Conservation (phyloP, 2,888 invertebrate species). For the Thymelicus lineola region DNA sequence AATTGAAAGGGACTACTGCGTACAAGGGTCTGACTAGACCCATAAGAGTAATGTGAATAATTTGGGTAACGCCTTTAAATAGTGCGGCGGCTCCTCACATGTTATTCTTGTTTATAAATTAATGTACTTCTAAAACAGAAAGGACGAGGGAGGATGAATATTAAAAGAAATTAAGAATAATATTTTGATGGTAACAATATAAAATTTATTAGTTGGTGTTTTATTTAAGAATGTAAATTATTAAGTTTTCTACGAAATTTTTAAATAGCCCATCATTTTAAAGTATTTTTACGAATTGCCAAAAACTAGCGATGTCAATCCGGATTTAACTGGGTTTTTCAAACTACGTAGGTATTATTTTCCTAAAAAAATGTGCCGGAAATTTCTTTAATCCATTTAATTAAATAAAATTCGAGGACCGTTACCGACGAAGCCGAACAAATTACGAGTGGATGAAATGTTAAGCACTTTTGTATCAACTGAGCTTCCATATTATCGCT, state of each 20-base stretch:
- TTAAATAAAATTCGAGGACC: background rate
- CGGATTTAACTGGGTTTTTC: no score
- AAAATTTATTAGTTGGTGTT: no score
- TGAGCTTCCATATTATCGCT: conserved; percentile 1
- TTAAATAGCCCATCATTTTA: no score
- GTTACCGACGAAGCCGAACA: background rate
- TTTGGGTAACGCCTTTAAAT: conserved; percentile 3
- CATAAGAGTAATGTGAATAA: conserved; percentile 12
- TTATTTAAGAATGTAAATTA: no score
- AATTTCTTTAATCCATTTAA: background rate
- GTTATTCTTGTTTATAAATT: conserved; percentile 1
- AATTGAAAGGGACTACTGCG: conserved; percentile 12
- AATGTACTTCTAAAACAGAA: background rate
- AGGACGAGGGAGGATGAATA: background rate
- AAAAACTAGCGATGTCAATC: no score
- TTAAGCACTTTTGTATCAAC: conserved; percentile 1
- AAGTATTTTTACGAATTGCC: no score
- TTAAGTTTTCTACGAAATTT: no score
- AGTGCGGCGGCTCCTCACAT: background rate
- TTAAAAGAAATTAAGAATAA: background rate
- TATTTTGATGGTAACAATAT: no score
- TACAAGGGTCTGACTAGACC: conserved; percentile 10
- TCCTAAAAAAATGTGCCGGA: no score
- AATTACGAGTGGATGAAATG: background rate
- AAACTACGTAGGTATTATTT: no score